Evolutionary conservation across 2,113 vertebrate species (phyloP).

Genomic region (Lanius ludovicianus): DNA sequence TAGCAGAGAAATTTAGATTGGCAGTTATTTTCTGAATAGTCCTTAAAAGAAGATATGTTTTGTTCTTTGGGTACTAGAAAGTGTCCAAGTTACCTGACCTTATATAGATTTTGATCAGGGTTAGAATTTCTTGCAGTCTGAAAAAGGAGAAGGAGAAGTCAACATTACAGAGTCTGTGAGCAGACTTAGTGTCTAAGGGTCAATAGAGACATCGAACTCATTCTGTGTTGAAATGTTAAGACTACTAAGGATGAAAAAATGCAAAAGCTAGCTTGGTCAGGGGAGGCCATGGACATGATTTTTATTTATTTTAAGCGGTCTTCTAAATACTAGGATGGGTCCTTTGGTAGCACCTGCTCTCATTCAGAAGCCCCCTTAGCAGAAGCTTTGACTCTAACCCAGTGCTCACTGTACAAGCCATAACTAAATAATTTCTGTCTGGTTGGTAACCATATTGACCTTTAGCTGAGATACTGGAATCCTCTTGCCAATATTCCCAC

Average conservation of each 20-base stretch:
- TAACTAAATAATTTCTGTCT: constrained; percentile 37
- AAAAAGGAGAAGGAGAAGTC: neutral
- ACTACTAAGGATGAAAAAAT: neutral
- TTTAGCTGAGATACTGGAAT: constrained; percentile 54
- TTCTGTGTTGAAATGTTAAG: constrained; percentile 46
- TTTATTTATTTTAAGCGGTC: constrained; percentile 44
- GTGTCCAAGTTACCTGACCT: neutral
- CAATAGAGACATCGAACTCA: constrained; percentile 13
- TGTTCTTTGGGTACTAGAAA: neutral
- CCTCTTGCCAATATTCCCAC: constrained; percentile 33
- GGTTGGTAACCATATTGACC: constrained; percentile 42
- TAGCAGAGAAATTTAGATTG: neutral
- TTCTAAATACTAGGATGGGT: neutral
- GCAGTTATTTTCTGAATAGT: neutral
- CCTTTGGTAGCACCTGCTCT: constrained; percentile 50
- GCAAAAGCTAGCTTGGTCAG: neutral
- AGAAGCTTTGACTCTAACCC: constrained; percentile 41
- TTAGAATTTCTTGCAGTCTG: constrained; percentile 26
- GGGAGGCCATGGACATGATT: constrained; percentile 16
- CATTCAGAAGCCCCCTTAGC: constrained; percentile 15
- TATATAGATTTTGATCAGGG: neutral
- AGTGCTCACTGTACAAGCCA: constrained; percentile 42
- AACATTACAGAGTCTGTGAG: neutral
- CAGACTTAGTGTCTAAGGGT: constrained; percentile 13
- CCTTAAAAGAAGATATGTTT: neutral